Evolutionary conservation across 2,888 invertebrate species (phyloP).

Genomic region (Stratiomys singularior): DNA sequence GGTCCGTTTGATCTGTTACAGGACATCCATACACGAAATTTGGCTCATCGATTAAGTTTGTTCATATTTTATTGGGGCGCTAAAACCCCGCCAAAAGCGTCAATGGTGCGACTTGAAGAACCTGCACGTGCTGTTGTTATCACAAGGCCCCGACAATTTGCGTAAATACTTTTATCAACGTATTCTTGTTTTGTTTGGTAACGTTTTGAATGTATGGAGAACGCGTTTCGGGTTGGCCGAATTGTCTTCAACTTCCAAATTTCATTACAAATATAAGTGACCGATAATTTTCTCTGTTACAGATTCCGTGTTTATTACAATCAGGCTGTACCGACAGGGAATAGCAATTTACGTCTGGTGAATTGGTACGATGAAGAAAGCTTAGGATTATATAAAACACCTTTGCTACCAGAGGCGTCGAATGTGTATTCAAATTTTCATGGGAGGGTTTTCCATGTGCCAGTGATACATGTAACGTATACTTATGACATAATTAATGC

Average conservation of each 20-base stretch:
- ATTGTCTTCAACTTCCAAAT: too few relatives aligned
- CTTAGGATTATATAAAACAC: constrained; percentile 72
- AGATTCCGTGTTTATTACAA: constrained; percentile 80
- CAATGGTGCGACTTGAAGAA: constrained; percentile 58
- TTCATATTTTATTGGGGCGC: constrained; percentile 78
- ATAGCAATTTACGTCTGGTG: constrained; percentile 71
- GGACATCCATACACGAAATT: constrained; percentile 58
- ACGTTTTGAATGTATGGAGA: too few relatives aligned
- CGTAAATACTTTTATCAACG: constrained; percentile 54
- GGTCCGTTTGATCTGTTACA: constrained; percentile 59
- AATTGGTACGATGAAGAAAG: constrained; percentile 77
- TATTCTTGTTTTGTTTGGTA: neutral
- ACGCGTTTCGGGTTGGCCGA: too few relatives aligned
- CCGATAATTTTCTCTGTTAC: too few relatives aligned
- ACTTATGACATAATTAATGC: too few relatives aligned
- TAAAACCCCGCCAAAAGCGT: constrained; percentile 65
- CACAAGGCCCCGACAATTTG: constrained; percentile 67
- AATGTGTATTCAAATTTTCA: constrained; percentile 75
- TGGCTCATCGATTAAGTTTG: constrained; percentile 63
- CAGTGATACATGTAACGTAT: constrained; percentile 75
- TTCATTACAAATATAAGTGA: too few relatives aligned
- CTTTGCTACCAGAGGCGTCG: constrained; percentile 72
- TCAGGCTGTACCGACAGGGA: constrained; percentile 72
- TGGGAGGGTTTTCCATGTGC: constrained; percentile 73
- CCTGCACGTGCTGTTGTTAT: constrained; percentile 72